Percentiles rank a stretch among this genome's conserved stretches.
phyloP scores from a whole-genome alignment of 2,888 invertebrate genomes.

The Coenonympha glycerion region DNA sequence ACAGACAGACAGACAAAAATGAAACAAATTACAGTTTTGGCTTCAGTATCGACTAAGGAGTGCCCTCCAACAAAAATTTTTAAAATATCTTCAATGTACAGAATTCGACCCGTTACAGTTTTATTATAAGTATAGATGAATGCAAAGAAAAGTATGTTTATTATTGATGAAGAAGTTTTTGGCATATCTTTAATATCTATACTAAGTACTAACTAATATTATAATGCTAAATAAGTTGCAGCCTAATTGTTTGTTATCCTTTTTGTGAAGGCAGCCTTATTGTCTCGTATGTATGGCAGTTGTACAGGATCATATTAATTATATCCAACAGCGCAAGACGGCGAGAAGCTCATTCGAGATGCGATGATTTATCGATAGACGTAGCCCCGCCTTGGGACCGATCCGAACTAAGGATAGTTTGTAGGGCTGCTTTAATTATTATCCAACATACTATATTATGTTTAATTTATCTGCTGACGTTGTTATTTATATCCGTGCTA shows the following conservation, averaged over 20 bases:
- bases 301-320: constrained; percentile 10
- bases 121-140: background rate
- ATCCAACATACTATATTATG: background rate
- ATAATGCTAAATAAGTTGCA: no score
- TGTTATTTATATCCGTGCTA: background rate
- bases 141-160: background rate
- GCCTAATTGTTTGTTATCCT: no score
- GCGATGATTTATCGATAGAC: constrained; percentile 70
- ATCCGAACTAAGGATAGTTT: constrained; percentile 44
- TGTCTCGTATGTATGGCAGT: background rate
- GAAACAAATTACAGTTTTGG: no score
- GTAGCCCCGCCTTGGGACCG: constrained; percentile 47
- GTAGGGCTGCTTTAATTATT: constrained; percentile 55
- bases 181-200: no score
- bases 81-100: no score
- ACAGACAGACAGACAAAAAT: no score
- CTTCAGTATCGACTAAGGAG: no score
- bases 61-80: no score
- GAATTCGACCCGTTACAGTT: no score
- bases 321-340: constrained; percentile 35
- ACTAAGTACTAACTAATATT: no score
- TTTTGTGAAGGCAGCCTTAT: background rate
- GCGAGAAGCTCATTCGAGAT: constrained; percentile 47
- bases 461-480: background rate
- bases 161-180: no score